These are phyloP conservation scores for Tiphia femorata DNA, from an alignment of 2,888 invertebrate genomes.

Conservation along the genomic window DNA sequence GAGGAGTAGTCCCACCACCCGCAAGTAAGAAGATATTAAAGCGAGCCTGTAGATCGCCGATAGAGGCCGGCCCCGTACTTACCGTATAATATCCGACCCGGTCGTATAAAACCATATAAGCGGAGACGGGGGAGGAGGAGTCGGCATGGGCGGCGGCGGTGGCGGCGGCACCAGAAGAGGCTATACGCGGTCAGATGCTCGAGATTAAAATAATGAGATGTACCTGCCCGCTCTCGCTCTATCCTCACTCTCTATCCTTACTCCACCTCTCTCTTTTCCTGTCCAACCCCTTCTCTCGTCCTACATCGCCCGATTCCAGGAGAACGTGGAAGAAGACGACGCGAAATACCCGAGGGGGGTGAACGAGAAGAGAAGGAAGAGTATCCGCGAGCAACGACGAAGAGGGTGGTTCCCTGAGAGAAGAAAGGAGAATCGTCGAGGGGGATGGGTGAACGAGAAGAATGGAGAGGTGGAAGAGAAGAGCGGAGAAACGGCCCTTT, in stretches of 20 bases:
- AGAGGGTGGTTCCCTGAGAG: too few relatives aligned
- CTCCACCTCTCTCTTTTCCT: neutral
- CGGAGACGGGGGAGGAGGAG: too few relatives aligned
- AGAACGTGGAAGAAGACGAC: too few relatives aligned
- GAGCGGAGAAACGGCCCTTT: constrained; percentile 1
- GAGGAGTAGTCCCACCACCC: constrained; percentile 29
- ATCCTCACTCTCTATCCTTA: neutral
- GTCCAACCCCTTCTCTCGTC: neutral
- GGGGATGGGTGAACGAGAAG: neutral
- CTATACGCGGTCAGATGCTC: neutral
- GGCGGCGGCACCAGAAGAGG: too few relatives aligned
- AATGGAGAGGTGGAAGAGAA: neutral
- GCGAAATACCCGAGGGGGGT: too few relatives aligned
- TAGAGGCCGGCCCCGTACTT: neutral
- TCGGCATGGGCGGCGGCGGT: too few relatives aligned
- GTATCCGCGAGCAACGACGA: too few relatives aligned
- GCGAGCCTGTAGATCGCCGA: constrained; percentile 3
- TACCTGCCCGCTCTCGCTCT: neutral
- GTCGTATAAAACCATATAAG: neutral
- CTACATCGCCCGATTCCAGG: too few relatives aligned
- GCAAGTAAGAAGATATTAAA: constrained; percentile 33
- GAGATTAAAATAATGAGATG: constrained; percentile 41
- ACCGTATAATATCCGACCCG: neutral
- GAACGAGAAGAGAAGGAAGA: too few relatives aligned
- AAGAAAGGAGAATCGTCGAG: too few relatives aligned